Evolutionary conservation across 2,888 invertebrate genomes (phyloP).

Genomic region (Mythimna impura): DNA sequence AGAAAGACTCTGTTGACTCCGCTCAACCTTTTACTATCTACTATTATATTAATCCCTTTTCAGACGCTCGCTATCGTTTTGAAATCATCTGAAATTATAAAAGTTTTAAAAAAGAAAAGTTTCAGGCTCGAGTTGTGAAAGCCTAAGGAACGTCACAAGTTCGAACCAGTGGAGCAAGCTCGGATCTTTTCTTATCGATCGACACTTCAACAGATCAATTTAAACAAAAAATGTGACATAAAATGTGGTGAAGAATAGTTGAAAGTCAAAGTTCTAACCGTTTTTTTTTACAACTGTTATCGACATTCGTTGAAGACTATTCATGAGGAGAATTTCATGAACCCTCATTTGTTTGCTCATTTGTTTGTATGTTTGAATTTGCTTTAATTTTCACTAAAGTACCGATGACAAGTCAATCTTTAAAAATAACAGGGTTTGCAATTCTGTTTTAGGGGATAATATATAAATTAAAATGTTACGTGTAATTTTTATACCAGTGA

Average conservation of each 20-base stretch:
- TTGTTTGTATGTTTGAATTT: too few species aligned
- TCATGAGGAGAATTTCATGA: too few species aligned
- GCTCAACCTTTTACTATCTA: constrained; percentile 22
- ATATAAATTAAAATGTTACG: neutral
- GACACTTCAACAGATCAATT: neutral
- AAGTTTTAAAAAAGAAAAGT: neutral
- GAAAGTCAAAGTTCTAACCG: too few species aligned
- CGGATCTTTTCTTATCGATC: neutral
- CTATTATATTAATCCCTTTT: constrained; percentile 16
- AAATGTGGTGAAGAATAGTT: neutral
- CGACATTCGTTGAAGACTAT: too few species aligned
- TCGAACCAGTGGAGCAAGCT: neutral
- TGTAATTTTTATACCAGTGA: neutral
- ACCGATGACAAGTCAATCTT: neutral
- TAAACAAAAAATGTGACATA: neutral
- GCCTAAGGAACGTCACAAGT: neutral
- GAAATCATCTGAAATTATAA: neutral
- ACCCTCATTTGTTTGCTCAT: too few species aligned
- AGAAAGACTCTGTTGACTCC: neutral
- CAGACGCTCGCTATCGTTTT: constrained; percentile 1
- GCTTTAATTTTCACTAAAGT: neutral
- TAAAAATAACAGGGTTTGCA: neutral
- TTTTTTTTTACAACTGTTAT: too few species aligned
- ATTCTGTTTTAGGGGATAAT: neutral
- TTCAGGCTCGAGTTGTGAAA: neutral